Evolutionary conservation across 2,888 invertebrate species (phyloP), one percentile per base, ranked within the genome.

Genomic region (Diploptera punctata): DNA sequence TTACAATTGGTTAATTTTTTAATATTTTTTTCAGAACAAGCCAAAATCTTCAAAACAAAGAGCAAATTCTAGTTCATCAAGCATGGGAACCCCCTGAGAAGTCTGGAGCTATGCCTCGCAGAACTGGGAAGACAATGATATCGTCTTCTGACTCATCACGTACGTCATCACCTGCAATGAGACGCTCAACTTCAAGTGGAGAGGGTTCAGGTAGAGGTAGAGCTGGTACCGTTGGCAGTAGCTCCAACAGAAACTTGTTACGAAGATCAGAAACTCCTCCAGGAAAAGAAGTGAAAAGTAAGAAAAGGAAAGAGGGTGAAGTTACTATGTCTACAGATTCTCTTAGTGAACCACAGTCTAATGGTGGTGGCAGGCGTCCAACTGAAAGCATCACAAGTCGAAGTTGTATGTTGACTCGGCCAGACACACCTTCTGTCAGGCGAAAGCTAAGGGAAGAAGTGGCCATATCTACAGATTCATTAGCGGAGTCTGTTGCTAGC

Each of bases 61-160:
- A 72, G 61, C 67, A 13, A 67, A 70, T 24, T 61, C 67, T 5
- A 72, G 68, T 62, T 62, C 72, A 5, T 72, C 72, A n/a, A 68
- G 68, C 18, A 62, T 61, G 24, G 68, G 29, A 16, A 73, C 73
- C 0, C n/a, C 72, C 76, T 0, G 77, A 77, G 68, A 70, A 68
- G 3, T 77, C 75, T n/a, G 71, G 67, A 19, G 49, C 60, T 18
- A 29, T 47, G 33, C 54, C 61, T 18, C 62, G 68, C 29, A 67
- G 73, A 16, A 31, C 62, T 19, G 67, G 60, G 2, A 72, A 85
- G 49, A 85, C 84, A 75, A 83, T 86, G 79, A 82, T 86, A 18
- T 88, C 88, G 0, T 89, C 88, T 0, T 89, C 87, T 61, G 91
- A 91, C 77, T 91, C 91, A 0, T 91, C 91, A 0, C 84, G 90